phyloP scores from a whole-genome alignment of 2,888 invertebrate species.

The Callinectes sapidus region DNA sequence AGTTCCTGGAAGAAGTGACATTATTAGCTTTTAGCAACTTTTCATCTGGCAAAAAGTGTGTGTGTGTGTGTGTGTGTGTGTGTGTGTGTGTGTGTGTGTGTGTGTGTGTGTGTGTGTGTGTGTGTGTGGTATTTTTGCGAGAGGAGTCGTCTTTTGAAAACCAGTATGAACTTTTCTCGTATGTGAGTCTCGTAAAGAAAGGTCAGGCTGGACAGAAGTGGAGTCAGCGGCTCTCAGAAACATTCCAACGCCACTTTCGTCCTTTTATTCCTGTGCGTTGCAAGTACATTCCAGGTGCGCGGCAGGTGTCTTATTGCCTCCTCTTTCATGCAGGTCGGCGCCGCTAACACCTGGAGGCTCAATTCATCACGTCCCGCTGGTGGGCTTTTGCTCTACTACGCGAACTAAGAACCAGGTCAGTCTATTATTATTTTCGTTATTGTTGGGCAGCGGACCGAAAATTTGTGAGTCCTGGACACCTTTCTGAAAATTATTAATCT shows the following conservation, averaged over 20 bases:
- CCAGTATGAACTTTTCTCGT: not conserved
- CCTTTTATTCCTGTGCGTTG: not conserved
- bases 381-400: not conserved
- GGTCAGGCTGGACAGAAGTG: not conserved
- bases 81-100: constrained; percentile 17
- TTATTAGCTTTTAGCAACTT: no score
- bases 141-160: not conserved
- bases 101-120: constrained; percentile 13
- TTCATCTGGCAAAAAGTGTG: not conserved
- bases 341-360: not conserved
- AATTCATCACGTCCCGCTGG: not conserved
- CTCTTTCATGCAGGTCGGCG: not conserved
- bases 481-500: not conserved
- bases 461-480: not conserved
- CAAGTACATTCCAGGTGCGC: not conserved
- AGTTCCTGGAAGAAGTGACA: no score
- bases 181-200: not conserved
- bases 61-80: not conserved
- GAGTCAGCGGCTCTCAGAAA: not conserved
- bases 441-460: not conserved
- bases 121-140: not conserved
- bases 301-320: constrained; percentile 21
- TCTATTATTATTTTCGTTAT: not conserved
- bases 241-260: not conserved
- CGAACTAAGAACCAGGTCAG: not conserved